A percentile compares a stretch with the other conserved stretches of the same genome.
phyloP scores from a whole-genome alignment of 1,140 invertebrate species.

The Drepana arcuata region DNA sequence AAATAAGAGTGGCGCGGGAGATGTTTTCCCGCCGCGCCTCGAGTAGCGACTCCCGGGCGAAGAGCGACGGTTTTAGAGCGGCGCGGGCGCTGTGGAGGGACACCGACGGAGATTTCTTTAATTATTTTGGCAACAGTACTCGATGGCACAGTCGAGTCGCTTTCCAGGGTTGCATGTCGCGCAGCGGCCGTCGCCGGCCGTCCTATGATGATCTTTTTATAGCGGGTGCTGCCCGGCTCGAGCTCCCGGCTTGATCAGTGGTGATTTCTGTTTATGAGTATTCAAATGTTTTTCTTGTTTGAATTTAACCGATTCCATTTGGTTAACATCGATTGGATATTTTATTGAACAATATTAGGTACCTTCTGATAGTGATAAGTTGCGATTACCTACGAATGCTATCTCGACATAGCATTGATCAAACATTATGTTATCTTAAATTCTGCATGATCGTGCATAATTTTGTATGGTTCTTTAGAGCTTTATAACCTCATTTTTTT shows the following conservation, averaged over 20 bases:
- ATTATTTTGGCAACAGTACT: slow-evolving; percentile 82
- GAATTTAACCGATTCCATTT: no score
- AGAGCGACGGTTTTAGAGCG: slow-evolving; percentile 82
- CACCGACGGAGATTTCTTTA: slow-evolving; percentile 77
- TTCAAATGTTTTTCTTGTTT: slow-evolving; percentile 15
- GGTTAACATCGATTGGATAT: no score
- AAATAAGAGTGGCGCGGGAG: slow-evolving; percentile 69
- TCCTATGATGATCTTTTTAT: slow-evolving; percentile 72
- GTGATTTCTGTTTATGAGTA: slow-evolving; percentile 17
- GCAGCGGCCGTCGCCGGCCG: slow-evolving; percentile 53
- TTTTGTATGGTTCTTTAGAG: no score
- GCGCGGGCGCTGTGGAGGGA: slow-evolving; percentile 69
- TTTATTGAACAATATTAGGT: no score
- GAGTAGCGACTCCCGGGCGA: slow-evolving; percentile 72
- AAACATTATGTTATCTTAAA: slow-evolving; percentile 15
- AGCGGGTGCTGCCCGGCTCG: slow-evolving; percentile 63
- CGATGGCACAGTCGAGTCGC: slow-evolving; percentile 68
- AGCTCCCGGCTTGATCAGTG: slow-evolving; percentile 35
- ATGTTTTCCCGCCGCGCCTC: slow-evolving; percentile 69
- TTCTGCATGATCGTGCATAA: no score
- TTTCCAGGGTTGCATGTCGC: slow-evolving; percentile 73
- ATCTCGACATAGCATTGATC: slow-evolving; percentile 5
- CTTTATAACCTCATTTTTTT: no score
- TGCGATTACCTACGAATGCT: neutral
- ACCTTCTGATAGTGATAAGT: neutral